A percentile compares a stretch with the other conserved stretches of the same genome.
Conservation (phyloP, 2,797 vertebrate species). For the Smutsia gigantea region DNA sequence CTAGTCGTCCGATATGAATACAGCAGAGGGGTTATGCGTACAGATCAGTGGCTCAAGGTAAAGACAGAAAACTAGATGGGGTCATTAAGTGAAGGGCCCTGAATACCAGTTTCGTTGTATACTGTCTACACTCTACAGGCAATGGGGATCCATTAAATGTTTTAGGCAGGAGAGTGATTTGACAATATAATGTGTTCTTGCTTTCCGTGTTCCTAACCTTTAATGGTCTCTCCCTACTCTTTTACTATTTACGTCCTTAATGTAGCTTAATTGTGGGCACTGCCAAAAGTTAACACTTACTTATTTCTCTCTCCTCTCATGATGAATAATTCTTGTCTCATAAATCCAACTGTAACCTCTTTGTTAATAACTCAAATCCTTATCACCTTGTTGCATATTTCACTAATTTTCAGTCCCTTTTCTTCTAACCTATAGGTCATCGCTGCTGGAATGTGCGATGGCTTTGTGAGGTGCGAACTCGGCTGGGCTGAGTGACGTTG, state of each 20-base stretch:
- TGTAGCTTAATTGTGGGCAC: neutral
- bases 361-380: neutral
- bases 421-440: neutral
- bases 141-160: neutral
- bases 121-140: neutral
- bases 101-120: neutral
- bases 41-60: neutral
- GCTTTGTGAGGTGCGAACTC: neutral
- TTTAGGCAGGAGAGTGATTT: neutral
- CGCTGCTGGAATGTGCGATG: neutral
- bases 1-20: neutral
- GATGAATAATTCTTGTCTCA: neutral
- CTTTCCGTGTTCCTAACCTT: neutral
- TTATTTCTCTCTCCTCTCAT: neutral
- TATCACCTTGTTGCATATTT: neutral
- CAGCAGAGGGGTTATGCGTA: neutral
- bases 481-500: neutral
- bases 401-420: conserved; percentile 22
- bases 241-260: neutral
- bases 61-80: neutral
- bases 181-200: neutral
- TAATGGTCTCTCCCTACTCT: neutral
- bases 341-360: neutral
- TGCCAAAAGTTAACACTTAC: neutral
- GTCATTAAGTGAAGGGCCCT: neutral